These are phyloP conservation scores for Chirona hameri DNA, from an alignment of 2,888 invertebrate species.

Conservation along the genomic window DNA sequence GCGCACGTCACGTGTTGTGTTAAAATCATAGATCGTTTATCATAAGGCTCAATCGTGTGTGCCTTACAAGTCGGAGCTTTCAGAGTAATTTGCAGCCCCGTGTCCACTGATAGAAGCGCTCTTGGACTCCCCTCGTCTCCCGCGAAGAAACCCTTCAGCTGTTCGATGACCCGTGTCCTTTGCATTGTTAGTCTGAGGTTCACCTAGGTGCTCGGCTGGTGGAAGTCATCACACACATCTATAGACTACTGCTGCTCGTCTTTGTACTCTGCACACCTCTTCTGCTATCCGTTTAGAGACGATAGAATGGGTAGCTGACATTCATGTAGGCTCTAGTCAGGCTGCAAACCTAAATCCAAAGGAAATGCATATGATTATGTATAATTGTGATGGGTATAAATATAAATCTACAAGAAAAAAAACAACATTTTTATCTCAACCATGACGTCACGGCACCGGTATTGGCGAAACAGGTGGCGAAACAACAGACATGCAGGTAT, in stretches of 20 bases:
- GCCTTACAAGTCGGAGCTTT: constrained; percentile 25
- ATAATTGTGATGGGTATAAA: constrained; percentile 28
- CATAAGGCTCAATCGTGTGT: background rate
- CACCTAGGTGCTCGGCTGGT: background rate
- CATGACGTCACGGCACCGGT: too few species aligned
- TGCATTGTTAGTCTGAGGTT: background rate
- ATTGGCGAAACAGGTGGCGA: too few species aligned
- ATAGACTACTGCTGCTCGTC: background rate
- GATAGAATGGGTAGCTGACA: constrained; percentile 26
- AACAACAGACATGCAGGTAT: too few species aligned
- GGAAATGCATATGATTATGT: constrained; percentile 27
- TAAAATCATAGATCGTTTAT: background rate
- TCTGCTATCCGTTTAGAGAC: background rate
- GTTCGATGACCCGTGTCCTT: background rate
- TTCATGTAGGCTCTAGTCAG: constrained; percentile 26
- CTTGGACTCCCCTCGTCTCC: background rate
- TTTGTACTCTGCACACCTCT: background rate
- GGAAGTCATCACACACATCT: background rate
- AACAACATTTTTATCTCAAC: too few species aligned
- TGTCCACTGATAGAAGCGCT: background rate
- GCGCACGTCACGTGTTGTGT: background rate
- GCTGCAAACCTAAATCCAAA: constrained; percentile 27
- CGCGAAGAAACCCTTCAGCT: background rate
- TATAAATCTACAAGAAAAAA: background rate
- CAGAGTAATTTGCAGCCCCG: background rate